These are phyloP conservation scores for Plebejus melissa DNA, from an alignment of 2,888 invertebrate genomes.

Conservation along the genomic window DNA sequence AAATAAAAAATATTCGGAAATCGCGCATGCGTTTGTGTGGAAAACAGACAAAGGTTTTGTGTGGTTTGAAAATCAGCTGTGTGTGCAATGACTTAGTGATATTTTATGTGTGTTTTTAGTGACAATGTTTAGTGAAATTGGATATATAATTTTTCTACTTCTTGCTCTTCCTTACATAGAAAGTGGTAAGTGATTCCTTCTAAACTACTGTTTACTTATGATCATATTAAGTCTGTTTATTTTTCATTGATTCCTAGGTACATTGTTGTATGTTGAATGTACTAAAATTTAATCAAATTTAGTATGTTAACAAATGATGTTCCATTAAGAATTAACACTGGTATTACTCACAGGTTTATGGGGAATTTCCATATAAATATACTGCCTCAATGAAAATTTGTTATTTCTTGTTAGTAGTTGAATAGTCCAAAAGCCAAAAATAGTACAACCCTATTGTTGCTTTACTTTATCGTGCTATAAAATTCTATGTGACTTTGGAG, in stretches of 20 bases:
- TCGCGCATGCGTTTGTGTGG: conserved; percentile 79
- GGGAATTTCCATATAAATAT: not conserved
- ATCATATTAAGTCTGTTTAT: conserved; percentile 12
- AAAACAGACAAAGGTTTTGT: conserved; percentile 82
- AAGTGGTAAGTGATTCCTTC: conserved; percentile 79
- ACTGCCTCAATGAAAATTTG: not conserved
- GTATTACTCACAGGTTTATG: not conserved
- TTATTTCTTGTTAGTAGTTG: not conserved
- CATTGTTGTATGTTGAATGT: not conserved
- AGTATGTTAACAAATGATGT: not conserved
- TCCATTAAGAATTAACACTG: not conserved
- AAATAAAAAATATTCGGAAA: conserved; percentile 75
- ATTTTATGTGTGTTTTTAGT: conserved; percentile 67
- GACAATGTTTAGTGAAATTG: conserved; percentile 82
- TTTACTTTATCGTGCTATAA: not conserved
- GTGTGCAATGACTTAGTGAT: conserved; percentile 78
- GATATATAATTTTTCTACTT: conserved; percentile 83
- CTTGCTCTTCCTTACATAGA: conserved; percentile 84
- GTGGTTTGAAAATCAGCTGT: conserved; percentile 80
- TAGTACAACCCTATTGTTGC: not conserved
- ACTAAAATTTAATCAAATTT: not conserved
- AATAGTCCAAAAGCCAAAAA: not conserved
- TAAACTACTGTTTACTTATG: not conserved
- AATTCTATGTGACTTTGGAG: not conserved
- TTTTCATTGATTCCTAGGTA: conserved; percentile 5